Evolutionary conservation across 1,140 invertebrate genomes (phyloP), one percentile per base, ranked within the genome.

Genomic region (Acyrthosiphon pisum): DNA sequence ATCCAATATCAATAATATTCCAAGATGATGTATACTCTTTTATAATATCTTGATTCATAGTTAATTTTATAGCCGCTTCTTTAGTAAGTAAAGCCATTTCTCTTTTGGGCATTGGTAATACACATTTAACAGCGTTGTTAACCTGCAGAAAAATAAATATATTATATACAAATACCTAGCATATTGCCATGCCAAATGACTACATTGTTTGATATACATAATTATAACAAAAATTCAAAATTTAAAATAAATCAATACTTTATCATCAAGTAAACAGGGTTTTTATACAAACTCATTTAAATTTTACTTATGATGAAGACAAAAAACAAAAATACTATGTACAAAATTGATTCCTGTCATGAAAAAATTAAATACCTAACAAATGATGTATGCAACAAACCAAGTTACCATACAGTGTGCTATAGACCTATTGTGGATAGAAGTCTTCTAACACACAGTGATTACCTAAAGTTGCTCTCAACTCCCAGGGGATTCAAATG

Each of bases 11-110:
- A 37, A 93, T 37, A 22, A 93, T 93, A 86, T 84, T 93, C 91
- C 91, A 93, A 23, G 91, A 93, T 44, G 91, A 93, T 18, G 94
- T 94, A 53, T 94, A 94, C 35, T 93, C 76, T 90, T 83, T 60
- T 6, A 94, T 90, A 50, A 93, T 90, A 35, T 81, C 37, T 68
- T 90, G 93, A 18, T 60, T 14, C 41, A 94, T 76, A 22, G 94
- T 93, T 68, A 94, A 60, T 41, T 94, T 76, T 1, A 93, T 41
- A n/a, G 94, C 94, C 9, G 88, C 53, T 53, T 94, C 87, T 91
- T 93, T 87, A 68, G 76, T 94, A 48, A 94, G 83, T 68, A 93
- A 68, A 26, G 35, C 50, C 20, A 94, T 86, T 35, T 92, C 26
- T 41, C 50, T 60, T 50, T 87, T 89, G 3, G 93, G 93, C 30